A percentile compares a stretch with the other conserved stretches of the same genome.
Evolutionary conservation across 1,140 invertebrate genomes (phyloP).

Genomic region (Achatina immaculata): DNA sequence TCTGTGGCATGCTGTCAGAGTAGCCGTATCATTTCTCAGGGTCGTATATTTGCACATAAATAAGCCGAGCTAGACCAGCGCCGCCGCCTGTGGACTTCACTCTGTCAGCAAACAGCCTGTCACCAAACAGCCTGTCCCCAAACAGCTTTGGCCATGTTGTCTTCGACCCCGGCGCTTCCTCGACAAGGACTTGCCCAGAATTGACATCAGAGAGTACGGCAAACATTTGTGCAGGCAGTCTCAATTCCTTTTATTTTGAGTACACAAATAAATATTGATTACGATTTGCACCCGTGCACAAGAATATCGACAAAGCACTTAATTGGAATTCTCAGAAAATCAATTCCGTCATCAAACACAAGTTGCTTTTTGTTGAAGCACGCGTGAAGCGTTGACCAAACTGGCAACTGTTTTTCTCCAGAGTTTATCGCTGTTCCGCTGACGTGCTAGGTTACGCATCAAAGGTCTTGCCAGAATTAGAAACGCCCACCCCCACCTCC

Average conservation of each 20-base stretch:
- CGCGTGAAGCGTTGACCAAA: neutral
- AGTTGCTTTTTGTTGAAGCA: neutral
- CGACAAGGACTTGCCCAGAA: neutral
- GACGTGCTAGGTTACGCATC: too few species aligned
- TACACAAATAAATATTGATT: conserved; percentile 7
- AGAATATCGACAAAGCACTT: conserved; percentile 2
- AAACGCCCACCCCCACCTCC: too few species aligned
- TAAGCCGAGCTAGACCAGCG: too few species aligned
- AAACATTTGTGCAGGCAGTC: neutral
- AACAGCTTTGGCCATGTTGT: neutral
- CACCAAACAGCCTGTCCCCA: too few species aligned
- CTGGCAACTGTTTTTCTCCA: neutral
- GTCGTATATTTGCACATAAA: too few species aligned
- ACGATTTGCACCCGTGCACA: neutral
- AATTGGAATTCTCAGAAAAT: neutral
- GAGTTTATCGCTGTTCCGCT: neutral
- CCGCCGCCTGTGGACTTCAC: too few species aligned
- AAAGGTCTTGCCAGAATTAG: too few species aligned
- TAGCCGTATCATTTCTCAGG: too few species aligned
- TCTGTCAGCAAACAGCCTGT: too few species aligned
- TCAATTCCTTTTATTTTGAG: neutral
- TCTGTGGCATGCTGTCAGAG: too few species aligned
- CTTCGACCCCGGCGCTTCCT: neutral
- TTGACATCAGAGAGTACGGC: neutral
- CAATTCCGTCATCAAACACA: neutral